Base-by-base conservation (phyloP, 2,797 vertebrate genomes). In the Cyclura pinguis region DNA sequence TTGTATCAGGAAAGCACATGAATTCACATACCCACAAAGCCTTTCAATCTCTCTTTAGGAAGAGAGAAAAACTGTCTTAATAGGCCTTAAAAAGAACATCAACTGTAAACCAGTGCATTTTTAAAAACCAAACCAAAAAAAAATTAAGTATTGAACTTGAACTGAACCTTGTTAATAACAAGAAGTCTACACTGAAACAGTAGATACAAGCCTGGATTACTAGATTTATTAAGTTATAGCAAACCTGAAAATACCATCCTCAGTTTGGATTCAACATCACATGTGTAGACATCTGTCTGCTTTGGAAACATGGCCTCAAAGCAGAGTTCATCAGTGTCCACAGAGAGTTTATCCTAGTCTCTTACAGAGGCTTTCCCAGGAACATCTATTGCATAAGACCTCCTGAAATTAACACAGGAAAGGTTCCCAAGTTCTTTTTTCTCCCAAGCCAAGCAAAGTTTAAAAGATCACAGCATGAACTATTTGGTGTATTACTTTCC, bases 401-500 rank as follows among this genome's bases (percentile, higher is more conserved):
- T 13, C 62, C 2, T 67, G 27, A 85, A 55, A 74, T 35, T 24
- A 67, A 50, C 4, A 64, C 76, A 80, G 57, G 8, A 78, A 32
- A 50, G 3, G 29, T 64, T 87, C 76, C 55, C 52, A 86, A 47
- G 13, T 52, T 32, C 50, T 59, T 72, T 14, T 50, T 82, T 72
- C 32, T 2, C 64, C 24, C 57, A 67, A 38, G 73, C 59, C 57
- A 82, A 42, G 47, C 4, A 80, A 74, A 35, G 32, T 35, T 69
- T 29, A 57, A 86, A 80, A 78, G 4, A 29, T 42, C 32, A 22
- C 32, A 52, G 32, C 18, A 64, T 14, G 16, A 38, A 32, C 35
- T 59, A 62, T 38, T 85, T 29, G 27, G 12, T 1, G 3, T 1
- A 62, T 0, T 0, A 0, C 38, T 86, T 76, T 29, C 67, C 29